These are phyloP conservation scores for Ranitomeya imitator DNA, from an alignment of 2,113 vertebrate genomes.

Conservation along the genomic window DNA sequence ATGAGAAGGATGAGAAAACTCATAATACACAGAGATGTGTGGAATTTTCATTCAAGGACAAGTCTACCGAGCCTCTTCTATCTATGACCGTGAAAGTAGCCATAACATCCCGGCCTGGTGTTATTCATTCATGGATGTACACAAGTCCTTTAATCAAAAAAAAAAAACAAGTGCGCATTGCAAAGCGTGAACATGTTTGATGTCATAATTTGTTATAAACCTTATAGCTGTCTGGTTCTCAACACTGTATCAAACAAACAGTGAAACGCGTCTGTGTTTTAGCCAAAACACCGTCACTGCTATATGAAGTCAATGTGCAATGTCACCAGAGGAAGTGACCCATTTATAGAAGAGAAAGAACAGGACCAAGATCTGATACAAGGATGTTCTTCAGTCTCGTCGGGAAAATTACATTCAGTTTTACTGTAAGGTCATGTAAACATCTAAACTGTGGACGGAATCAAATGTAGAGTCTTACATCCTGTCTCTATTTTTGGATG, in stretches of 20 bases:
- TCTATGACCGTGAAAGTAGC: constrained; percentile 50
- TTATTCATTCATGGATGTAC: constrained; percentile 4
- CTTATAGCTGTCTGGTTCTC: constrained; percentile 9
- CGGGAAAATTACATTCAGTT: constrained; percentile 14
- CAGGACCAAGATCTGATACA: constrained; percentile 13
- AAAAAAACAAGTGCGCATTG: constrained; percentile 22
- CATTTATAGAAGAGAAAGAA: constrained; percentile 9
- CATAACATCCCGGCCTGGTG: constrained; percentile 38
- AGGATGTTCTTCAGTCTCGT: constrained; percentile 5
- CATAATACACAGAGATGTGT: background rate
- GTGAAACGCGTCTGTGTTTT: background rate
- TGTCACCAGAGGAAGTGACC: constrained; percentile 17
- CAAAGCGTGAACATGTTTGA: background rate
- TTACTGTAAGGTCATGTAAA: constrained; percentile 8
- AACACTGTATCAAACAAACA: constrained; percentile 46
- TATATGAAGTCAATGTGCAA: constrained; percentile 5
- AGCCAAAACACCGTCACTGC: constrained; percentile 30
- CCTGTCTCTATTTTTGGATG: constrained; percentile 17
- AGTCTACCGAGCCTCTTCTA: constrained; percentile 37
- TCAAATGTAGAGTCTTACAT: background rate
- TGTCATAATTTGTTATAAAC: constrained; percentile 26
- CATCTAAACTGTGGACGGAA: background rate
- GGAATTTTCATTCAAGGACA: constrained; percentile 47
- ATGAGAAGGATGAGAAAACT: background rate
- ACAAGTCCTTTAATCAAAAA: constrained; percentile 26